Conservation (phyloP, 92 coral and sea anemone species). For the Porites lobata region DNA sequence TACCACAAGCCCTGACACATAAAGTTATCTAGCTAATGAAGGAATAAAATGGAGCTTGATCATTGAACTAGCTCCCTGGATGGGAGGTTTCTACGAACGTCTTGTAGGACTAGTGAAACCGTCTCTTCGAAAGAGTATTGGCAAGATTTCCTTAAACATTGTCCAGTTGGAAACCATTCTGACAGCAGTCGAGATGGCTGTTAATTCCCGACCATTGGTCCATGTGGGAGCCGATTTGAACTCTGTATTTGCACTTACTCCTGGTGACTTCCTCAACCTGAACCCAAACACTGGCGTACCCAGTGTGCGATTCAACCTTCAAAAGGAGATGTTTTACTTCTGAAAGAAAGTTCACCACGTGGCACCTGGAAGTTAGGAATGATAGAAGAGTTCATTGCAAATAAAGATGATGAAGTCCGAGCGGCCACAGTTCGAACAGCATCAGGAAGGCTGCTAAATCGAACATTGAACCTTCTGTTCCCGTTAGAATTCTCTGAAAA, state of each 20-base stretch:
- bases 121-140: background rate
- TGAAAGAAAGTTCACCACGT: conserved; percentile 14
- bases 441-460: background rate
- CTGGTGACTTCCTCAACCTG: background rate
- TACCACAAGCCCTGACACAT: conserved; percentile 15
- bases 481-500: background rate
- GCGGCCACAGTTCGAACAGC: conserved; percentile 19
- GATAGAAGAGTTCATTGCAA: conserved; percentile 8
- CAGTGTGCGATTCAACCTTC: background rate
- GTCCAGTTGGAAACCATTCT: conserved; percentile 1
- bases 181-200: background rate
- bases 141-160: background rate
- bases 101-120: background rate
- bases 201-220: background rate
- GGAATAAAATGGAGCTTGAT: conserved; percentile 20
- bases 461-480: background rate
- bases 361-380: conserved; percentile 22
- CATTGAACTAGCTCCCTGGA: background rate
- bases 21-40: conserved; percentile 32
- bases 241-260: conserved; percentile 2
- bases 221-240: conserved; percentile 5
- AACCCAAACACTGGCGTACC: conserved; percentile 11
- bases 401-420: conserved; percentile 11
- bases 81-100: background rate
- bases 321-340: conserved; percentile 21